Evolutionary conservation across 2,888 invertebrate genomes (phyloP), one percentile per base, ranked within the genome.

Genomic region (Phengaris arion): DNA sequence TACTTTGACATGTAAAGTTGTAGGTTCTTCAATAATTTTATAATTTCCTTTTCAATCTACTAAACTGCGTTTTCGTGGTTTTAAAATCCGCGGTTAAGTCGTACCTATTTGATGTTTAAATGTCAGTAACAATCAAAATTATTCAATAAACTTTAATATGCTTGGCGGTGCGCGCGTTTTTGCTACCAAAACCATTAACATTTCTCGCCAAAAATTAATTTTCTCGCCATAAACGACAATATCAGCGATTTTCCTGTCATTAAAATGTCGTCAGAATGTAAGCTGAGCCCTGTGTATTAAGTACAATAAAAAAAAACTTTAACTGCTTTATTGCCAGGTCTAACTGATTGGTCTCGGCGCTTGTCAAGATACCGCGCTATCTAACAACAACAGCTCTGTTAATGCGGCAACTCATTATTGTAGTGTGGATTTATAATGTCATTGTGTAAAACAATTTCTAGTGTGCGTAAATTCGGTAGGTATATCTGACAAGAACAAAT

Each of bases 111-210:
- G 59, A 35, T 12, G 59, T 35, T 52, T 52, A 64, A 64, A 64
- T 64, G 35, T 35, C 59, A 59, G 35, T 7, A 6, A 35, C 12
- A 35, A 12, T 22, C 12, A 35, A 64, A 64, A 64, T 64, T 64
- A 64, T 64, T 45, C 64, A 64, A 64, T 64, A 64, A 12, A 35
- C 35, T 64, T 35, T 45, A 64, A 64, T 64, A 45, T 45, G 35
- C 64, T 45, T 35, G 35, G 12, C 35, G 12, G 64, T 3, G 35
- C 35, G 35, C 3, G 35, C 35, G 64, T 64, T 64, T 64, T 64
- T 64, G 35, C 2, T 35, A 12, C 12, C 35, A 64, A 35, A 35
- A 64, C 35, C 35, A 10, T 64, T 35, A 64, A 64, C 10, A 64
- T 64, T 35, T 45, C 35, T 35, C 35, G 22, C 35, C 45, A 64